Evolutionary conservation across 2,113 vertebrate genomes (phyloP), one percentile per base, ranked within the genome.

Genomic region (Triplophysa siluroides): DNA sequence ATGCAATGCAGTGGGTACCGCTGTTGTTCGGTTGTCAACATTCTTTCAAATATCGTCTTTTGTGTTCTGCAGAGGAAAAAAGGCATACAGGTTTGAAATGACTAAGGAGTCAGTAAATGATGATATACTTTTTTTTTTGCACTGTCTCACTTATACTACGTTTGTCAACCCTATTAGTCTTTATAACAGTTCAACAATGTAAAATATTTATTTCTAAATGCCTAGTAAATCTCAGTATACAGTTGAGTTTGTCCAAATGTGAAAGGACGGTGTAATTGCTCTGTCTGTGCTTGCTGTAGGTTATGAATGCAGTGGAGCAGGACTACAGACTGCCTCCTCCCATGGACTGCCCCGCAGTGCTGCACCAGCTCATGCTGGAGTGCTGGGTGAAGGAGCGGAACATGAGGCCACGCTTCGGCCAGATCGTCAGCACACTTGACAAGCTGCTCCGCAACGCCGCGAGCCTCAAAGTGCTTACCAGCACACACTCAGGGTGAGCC

Each of bases 351-450:
- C 97, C 98, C 83, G 97, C 96, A 1, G 97, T 97, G 0, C 92
- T 99, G 76, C 98, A 99, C 89, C 98, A 98, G 92, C 94, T 99
- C 84, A 99, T 99, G 98, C 84, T 99, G 82, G 98, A 99, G 92
- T 99, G 98, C 91, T 99, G 98, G 98, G 95, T 99, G 90, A 95
- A 97, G 84, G 98, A 98, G 89, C 93, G 98, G 54, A 99, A 98
- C 90, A 93, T 97, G 61, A 91, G 98, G 90, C 98, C 98, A 74
- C 98, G 98, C 83, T 99, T 99, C 93, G 95, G 95, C 76, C 96
- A 97, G 85, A 99, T 99, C 0, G 98, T 99, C 87, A 96, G 97
- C 89, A 98, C 96, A 64, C 89, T 99, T 89, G 98, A 99, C 94
- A 99, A 99, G 88, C 94, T 99, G 33, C 96, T 99, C 83, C 96